Conservation (phyloP, 2,113 vertebrate genomes). For the Pandion haliaetus region DNA sequence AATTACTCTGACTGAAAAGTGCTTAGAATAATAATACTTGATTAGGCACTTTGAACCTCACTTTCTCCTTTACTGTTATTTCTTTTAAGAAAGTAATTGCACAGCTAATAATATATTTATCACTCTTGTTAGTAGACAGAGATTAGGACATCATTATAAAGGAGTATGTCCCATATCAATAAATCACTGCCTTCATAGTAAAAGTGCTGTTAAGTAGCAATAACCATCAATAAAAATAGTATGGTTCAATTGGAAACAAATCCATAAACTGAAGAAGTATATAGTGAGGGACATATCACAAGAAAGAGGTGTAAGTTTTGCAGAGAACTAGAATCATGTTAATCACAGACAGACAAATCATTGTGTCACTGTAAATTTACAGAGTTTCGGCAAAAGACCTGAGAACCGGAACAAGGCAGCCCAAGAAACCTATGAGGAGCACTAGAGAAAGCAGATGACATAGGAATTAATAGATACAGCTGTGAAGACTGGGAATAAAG, state of each 20-base stretch:
- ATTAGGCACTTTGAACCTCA: neutral
- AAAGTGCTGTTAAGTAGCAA: neutral
- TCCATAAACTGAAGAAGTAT: neutral
- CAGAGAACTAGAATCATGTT: neutral
- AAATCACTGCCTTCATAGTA: neutral
- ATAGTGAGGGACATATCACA: neutral
- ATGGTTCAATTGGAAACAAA: neutral
- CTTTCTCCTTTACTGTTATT: neutral
- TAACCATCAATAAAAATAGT: neutral
- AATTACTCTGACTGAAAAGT: neutral
- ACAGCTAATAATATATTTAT: slow-evolving; percentile 14
- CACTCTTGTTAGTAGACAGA: neutral
- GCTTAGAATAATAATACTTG: neutral
- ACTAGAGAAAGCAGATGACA: neutral
- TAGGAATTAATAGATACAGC: neutral
- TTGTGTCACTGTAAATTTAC: neutral
- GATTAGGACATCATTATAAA: neutral
- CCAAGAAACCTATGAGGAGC: neutral
- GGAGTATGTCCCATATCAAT: neutral
- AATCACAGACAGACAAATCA: neutral
- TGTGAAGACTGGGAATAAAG: neutral
- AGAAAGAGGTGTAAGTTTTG: neutral
- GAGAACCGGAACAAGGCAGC: accelerated
- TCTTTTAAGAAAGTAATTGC: slow-evolving; percentile 15
- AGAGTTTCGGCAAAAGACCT: neutral